Base-by-base conservation (phyloP, 2,888 invertebrate genomes). In the Caenorhabditis sulstoni region DNA sequence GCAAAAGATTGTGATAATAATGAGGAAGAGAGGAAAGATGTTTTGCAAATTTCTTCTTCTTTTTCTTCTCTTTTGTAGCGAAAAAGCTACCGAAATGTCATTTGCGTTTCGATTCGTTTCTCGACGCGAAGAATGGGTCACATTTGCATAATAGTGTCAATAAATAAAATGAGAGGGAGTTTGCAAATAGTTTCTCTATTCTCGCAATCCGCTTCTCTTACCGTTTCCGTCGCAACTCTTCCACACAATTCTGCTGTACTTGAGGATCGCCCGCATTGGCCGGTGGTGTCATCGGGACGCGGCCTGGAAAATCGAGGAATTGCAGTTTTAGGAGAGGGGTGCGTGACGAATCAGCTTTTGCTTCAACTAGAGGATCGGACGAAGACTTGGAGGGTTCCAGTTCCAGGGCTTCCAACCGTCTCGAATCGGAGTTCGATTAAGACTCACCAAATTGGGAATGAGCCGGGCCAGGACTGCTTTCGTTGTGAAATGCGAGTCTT, bases 151-250 rank as follows among this genome's bases (percentile, higher is more conserved):
- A 62, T 61, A 62, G 71, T 71, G 71, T 71, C 71, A 71, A 71
- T 71, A 71, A 20, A 20, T 29, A 12, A 20, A 49, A 65, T 18
- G 23, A 1, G 29, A 41, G 57, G 47, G 35, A 70, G 55, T 68
- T 68, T 68, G 59, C 45, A 44, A 41, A 41, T 14, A 14, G 41
- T 14, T 41, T 41, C 41, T 41, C 41, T 4, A 41, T 41, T 41
- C 41, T 50, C n/a, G n/a, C n/a, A n/a, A n/a, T n/a, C n/a, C n/a
- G n/a, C n/a, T n/a, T n/a, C n/a, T n/a, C 82, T 16, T 44, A 88
- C 88, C 88, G 68, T 74, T 87, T 88, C 35, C 86, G 71, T 29
- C 85, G 77, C 80, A 88, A 66, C 58, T 88, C 88, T 61, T 88
- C 88, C 47, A 88, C 83, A 75, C 88, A 88, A 61, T 81, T 85